Evolutionary conservation across 2,113 vertebrate genomes (phyloP).

Genomic region (Colius striatus): DNA sequence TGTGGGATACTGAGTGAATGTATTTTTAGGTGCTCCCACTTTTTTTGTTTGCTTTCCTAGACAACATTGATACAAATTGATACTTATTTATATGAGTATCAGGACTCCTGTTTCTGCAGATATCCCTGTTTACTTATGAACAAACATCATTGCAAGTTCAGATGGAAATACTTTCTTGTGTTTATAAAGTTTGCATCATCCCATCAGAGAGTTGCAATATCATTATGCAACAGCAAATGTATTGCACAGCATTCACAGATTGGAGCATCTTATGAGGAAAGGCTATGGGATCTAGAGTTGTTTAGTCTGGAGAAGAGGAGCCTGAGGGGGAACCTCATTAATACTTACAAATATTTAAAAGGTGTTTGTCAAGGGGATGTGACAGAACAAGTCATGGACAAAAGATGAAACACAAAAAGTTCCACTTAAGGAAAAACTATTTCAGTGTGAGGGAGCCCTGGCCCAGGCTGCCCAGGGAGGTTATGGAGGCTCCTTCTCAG

Average conservation of each 20-base stretch:
- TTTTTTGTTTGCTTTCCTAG: neutral
- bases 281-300: no score
- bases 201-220: neutral
- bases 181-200: neutral
- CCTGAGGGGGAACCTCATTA: no score
- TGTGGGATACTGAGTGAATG: neutral
- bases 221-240: neutral
- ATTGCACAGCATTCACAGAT: neutral
- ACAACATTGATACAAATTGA: neutral
- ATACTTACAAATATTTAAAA: no score
- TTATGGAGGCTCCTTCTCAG: no score
- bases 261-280: no score
- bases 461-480: no score
- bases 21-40: neutral
- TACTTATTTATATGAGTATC: neutral
- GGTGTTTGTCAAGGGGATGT: no score
- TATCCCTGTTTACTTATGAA: neutral
- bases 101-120: neutral
- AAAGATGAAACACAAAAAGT: no score
- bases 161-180: neutral
- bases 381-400: no score
- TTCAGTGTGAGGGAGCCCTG: no score
- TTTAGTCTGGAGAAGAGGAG: no score
- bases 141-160: neutral
- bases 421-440: no score